Conservation (phyloP, 2,888 invertebrate genomes). For the Erebia ligea region DNA sequence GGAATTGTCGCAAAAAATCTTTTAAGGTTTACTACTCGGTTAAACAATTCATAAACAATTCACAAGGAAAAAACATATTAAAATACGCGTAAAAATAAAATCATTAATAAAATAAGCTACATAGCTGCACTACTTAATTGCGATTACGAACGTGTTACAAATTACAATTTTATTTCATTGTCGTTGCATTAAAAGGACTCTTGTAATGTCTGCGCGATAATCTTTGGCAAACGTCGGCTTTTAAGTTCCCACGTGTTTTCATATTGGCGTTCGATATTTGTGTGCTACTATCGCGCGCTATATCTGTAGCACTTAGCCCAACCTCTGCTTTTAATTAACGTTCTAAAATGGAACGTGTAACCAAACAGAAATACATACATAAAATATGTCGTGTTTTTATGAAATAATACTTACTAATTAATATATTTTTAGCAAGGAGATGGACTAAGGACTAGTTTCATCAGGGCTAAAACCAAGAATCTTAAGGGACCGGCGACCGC, state of each 20-base stretch:
- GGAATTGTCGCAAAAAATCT: too few species aligned
- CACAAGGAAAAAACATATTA: too few species aligned
- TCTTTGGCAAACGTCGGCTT: constrained; percentile 18
- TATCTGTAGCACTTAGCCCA: constrained; percentile 40
- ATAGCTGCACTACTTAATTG: too few species aligned
- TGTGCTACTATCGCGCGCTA: constrained; percentile 46
- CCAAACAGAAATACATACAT: neutral
- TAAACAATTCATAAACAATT: too few species aligned
- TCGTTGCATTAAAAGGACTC: neutral
- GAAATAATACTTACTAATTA: neutral
- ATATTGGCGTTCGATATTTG: constrained; percentile 41
- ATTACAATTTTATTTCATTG: too few species aligned
- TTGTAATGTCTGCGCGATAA: neutral
- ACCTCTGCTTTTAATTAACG: constrained; percentile 27
- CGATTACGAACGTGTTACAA: too few species aligned
- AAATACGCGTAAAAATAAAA: too few species aligned
- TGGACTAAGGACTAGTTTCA: too few species aligned
- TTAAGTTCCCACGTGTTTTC: constrained; percentile 28
- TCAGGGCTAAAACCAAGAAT: too few species aligned
- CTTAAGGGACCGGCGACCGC: too few species aligned
- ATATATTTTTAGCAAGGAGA: neutral
- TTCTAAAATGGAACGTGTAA: constrained; percentile 21
- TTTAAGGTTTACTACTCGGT: too few species aligned
- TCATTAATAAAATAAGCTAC: too few species aligned
- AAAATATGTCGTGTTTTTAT: constrained; percentile 6